Percentiles rank a stretch among this genome's conserved stretches.
Evolutionary conservation across 2,113 vertebrate genomes (phyloP).

Genomic region (Rhea pennata): DNA sequence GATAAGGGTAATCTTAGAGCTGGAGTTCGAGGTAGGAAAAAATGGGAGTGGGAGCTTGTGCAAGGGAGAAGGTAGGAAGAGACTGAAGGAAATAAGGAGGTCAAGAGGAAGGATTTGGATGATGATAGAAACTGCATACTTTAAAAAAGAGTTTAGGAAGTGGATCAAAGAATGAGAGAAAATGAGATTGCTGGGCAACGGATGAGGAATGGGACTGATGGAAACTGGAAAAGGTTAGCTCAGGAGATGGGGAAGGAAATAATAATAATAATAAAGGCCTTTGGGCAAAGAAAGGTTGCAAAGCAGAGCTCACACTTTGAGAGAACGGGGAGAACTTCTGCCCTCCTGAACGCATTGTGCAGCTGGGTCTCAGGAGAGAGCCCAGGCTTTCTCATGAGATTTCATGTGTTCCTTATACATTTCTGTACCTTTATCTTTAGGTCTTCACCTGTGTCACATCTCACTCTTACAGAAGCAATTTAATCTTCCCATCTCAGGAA

Average conservation of each 20-base stretch:
- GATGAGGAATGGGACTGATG: not conserved
- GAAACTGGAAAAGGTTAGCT: not conserved
- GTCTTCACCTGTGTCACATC: conserved; percentile 53
- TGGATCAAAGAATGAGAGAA: not conserved
- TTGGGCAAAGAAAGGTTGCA: not conserved
- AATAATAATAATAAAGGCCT: not conserved
- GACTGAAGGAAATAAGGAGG: not conserved
- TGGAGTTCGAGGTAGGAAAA: not conserved
- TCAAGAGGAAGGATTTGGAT: not conserved
- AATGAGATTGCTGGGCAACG: not conserved
- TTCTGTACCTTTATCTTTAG: conserved; percentile 10
- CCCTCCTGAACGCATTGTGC: not conserved
- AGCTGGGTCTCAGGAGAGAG: not conserved
- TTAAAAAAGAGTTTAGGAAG: not conserved
- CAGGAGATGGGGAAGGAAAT: not conserved
- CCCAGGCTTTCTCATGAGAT: not conserved
- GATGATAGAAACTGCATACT: not conserved
- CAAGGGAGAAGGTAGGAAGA: not conserved
- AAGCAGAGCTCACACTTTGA: not conserved
- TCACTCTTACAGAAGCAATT: conserved; percentile 46
- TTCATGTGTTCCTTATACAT: conserved; percentile 12
- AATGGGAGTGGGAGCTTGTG: not conserved
- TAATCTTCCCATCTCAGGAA: conserved; percentile 54
- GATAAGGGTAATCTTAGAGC: not conserved
- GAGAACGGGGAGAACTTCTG: not conserved